Evolutionary conservation across 2,797 vertebrate species (phyloP).

Genomic region (Lithobates pipiens): DNA sequence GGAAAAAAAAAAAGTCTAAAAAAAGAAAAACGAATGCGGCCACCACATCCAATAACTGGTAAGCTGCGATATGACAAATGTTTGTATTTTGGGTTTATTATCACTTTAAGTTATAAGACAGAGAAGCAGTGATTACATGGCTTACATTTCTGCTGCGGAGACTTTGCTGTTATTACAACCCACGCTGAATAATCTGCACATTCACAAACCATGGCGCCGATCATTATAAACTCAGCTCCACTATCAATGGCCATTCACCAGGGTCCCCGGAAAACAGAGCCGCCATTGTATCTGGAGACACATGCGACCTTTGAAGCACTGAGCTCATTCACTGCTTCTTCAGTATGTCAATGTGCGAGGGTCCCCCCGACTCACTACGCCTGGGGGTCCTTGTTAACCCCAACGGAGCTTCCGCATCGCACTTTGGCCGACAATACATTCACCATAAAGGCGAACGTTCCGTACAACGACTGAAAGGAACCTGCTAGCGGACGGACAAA

Average conservation of each 20-base stretch:
- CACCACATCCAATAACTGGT: too few species aligned
- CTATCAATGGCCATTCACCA: slow-evolving; percentile 49
- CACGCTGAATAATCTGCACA: slow-evolving; percentile 60
- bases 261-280: slow-evolving; percentile 54
- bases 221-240: slow-evolving; percentile 37
- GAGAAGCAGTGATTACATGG: too few species aligned
- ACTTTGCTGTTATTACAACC: slow-evolving; percentile 24
- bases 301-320: slow-evolving; percentile 53
- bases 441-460: too few species aligned
- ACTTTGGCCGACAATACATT: not conserved
- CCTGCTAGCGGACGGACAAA: too few species aligned
- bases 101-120: too few species aligned
- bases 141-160: not conserved
- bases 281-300: slow-evolving; percentile 42
- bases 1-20: too few species aligned
- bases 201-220: slow-evolving; percentile 51
- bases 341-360: slow-evolving; percentile 23
- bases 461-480: too few species aligned
- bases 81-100: too few species aligned
- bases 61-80: too few species aligned
- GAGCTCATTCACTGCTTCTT: slow-evolving; percentile 46
- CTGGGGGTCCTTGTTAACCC: slow-evolving; percentile 21
- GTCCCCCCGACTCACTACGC: slow-evolving; percentile 36
- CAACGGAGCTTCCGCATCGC: not conserved
- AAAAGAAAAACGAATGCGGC: too few species aligned